Percentiles rank a stretch among this genome's conserved stretches.
Evolutionary conservation across 2,888 invertebrate species (phyloP).

Genomic region (Megalurothrips usitatus): DNA sequence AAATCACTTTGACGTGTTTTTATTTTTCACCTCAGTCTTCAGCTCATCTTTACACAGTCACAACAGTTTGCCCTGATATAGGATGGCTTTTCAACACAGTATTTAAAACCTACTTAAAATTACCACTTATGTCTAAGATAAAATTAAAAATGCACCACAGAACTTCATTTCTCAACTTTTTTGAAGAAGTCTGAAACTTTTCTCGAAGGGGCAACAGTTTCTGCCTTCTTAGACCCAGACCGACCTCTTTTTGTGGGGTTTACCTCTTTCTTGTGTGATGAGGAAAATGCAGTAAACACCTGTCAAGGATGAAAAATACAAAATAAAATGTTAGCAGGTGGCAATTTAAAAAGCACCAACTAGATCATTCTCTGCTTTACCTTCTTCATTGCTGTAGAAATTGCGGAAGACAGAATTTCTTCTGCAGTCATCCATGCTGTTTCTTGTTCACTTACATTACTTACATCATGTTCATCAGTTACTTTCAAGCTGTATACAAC

Average conservation of each 20-base stretch:
- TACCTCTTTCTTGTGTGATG: not conserved
- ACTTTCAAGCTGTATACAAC: not conserved
- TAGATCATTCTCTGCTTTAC: not conserved
- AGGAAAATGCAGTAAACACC: not conserved
- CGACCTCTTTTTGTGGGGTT: not conserved
- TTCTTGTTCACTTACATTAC: not conserved
- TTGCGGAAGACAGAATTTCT: not conserved
- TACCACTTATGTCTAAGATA: too few species aligned
- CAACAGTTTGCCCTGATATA: too few species aligned
- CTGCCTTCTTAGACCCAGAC: not conserved
- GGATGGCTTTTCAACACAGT: too few species aligned
- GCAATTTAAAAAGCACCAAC: not conserved
- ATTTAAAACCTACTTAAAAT: too few species aligned
- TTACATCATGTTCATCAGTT: not conserved
- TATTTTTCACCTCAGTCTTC: too few species aligned
- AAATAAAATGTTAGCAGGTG: too few species aligned
- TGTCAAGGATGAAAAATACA: not conserved
- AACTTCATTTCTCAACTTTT: not conserved
- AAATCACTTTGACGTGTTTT: too few species aligned
- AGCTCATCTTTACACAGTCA: too few species aligned
- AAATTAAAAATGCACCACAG: too few species aligned
- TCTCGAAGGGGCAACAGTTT: not conserved
- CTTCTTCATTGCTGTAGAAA: conserved; percentile 3
- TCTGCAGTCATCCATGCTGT: not conserved
- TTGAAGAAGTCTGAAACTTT: not conserved